Base-by-base conservation (phyloP, 30 jellyfish, hydroid and myxozoan genomes). In the Nemopilema nomurai region DNA sequence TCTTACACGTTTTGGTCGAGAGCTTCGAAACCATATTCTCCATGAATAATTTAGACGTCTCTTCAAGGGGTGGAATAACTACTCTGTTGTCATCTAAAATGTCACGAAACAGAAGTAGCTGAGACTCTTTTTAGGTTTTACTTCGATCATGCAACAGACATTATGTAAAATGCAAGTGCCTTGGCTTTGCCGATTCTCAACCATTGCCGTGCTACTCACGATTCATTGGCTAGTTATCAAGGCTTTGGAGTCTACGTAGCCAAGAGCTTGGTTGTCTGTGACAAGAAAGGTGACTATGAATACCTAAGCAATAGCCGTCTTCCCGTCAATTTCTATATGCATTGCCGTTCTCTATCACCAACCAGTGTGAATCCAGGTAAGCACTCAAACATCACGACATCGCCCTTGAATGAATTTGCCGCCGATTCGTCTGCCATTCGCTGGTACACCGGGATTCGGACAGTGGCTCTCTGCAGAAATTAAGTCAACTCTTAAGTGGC, bases 21-120 rank as follows among this genome's bases (percentile, higher is more conserved):
- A 90, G 74, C 22, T 52, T 62, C 25, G 69, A 74, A 0, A 90
- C 74, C 49, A 90, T 4, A 69, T 90, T 82, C 16, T 72, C 52
- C 27, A 51, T 22, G 1, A 90, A 49, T 66, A 51, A 49, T 4
- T 69, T 64, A 19, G 74, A 74, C 17, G 97, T 90, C 62, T 90
- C 94, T 49, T 90, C 77, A 32, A 90, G 8, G 8, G 93, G 89
- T 9, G 97, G 97, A 21, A 90, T 82, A n/a, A 49, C 30, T 31
- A 71, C 72, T 50, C 20, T 66, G 49, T 85, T 82, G 28, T 77
- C 87, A 26, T 82, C 97, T 88, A 63, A n/a, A n/a, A n/a, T n/a
- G n/a, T n/a, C n/a, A n/a, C n/a, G n/a, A n/a, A n/a, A n/a, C n/a
- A n/a, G 16, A 67, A 67, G 27, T 13, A 67, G 23, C 9, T 67